Conservation (phyloP, 2,888 invertebrate genomes). For the Noctua pronuba region DNA sequence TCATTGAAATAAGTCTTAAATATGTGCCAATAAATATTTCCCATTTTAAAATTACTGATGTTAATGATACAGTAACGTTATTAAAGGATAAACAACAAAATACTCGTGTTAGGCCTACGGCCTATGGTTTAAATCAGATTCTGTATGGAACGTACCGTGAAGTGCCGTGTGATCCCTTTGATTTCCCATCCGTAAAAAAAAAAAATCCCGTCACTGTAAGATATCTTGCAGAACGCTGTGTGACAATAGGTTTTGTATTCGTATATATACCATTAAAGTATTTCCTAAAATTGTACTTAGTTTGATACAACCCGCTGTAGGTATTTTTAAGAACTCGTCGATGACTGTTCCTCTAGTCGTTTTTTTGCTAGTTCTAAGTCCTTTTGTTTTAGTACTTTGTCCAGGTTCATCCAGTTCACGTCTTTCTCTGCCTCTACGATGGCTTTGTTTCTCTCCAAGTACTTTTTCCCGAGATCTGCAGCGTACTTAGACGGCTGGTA, state of each 20-base stretch:
- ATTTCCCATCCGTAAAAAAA: no score
- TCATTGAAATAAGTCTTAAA: background rate
- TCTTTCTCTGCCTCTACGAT: slow-evolving; percentile 13
- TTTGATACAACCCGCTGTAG: slow-evolving; percentile 27
- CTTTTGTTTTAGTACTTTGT: slow-evolving; percentile 65
- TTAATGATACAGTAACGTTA: background rate
- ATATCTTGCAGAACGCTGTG: background rate
- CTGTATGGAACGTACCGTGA: background rate
- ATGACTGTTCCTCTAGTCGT: slow-evolving; percentile 13
- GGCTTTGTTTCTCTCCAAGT: slow-evolving; percentile 58
- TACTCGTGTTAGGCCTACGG: background rate
- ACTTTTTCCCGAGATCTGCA: slow-evolving; percentile 69
- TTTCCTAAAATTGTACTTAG: background rate
- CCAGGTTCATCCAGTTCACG: slow-evolving; percentile 66
- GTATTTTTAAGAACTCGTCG: slow-evolving; percentile 11
- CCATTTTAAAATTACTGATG: background rate
- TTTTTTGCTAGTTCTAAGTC: slow-evolving; percentile 60
- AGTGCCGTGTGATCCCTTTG: no score
- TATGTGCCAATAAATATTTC: background rate
- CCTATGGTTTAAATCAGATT: background rate
- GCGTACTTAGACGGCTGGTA: slow-evolving; percentile 72
- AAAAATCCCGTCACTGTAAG: background rate
- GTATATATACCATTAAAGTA: background rate
- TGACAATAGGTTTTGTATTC: background rate
- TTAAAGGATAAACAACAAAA: background rate